phyloP scores from a whole-genome alignment of 2,888 invertebrate species.

The Phasia obesa region DNA sequence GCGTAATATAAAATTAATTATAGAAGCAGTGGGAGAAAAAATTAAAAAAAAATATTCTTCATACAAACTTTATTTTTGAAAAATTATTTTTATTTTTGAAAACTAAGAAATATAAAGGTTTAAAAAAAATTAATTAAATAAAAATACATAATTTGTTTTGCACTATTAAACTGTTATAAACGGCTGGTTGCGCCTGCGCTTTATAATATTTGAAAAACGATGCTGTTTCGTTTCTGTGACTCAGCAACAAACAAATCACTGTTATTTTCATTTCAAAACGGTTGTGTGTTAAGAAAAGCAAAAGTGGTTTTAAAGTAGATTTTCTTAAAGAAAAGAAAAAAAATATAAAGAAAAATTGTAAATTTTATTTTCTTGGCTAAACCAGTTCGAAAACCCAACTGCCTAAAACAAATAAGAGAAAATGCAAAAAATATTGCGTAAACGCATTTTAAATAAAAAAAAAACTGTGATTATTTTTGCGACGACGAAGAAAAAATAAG shows the following conservation, averaged over 20 bases:
- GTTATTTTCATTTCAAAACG: conserved; percentile 40
- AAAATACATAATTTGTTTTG: conserved; percentile 59
- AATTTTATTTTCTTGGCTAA: conserved; percentile 6
- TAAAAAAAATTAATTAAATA: conserved; percentile 8
- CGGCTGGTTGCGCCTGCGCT: conserved; percentile 57
- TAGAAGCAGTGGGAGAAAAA: conserved; percentile 10
- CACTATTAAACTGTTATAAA: conserved; percentile 67
- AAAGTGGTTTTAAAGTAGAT: conserved; percentile 57
- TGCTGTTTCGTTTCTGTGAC: not conserved
- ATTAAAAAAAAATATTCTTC: not conserved
- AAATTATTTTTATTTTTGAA: no score
- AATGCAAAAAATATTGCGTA: conserved; percentile 45
- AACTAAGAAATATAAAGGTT: no score
- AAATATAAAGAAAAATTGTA: conserved; percentile 1
- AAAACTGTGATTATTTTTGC: no score
- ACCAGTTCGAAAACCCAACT: conserved; percentile 14
- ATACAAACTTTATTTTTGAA: not conserved
- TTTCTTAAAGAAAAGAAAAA: conserved; percentile 13
- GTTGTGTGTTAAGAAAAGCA: conserved; percentile 52
- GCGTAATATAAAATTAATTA: conserved; percentile 41
- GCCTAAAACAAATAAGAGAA: conserved; percentile 4
- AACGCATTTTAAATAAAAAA: conserved; percentile 37
- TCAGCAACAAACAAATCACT: conserved; percentile 16
- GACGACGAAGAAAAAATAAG: no score
- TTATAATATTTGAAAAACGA: conserved; percentile 11